phyloP scores from a whole-genome alignment of 2,888 invertebrate species.

The Spicauda simplicius region DNA sequence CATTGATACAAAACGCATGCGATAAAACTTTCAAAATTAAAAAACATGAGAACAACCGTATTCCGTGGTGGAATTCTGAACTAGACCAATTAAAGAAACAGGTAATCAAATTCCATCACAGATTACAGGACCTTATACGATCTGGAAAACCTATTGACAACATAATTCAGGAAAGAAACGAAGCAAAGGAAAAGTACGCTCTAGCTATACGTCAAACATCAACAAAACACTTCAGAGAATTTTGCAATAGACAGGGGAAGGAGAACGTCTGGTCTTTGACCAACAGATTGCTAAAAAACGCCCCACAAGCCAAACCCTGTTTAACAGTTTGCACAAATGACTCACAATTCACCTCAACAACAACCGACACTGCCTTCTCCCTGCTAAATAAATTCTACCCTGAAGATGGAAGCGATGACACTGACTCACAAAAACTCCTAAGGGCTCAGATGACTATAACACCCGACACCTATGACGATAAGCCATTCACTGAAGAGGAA shows the following conservation, averaged over 20 bases:
- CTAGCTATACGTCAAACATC: background rate
- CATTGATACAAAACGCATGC: background rate
- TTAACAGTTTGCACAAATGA: background rate
- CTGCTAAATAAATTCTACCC: background rate
- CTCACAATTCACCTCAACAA: background rate
- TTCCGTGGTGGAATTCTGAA: background rate
- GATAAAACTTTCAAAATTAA: background rate
- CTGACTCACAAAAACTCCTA: background rate
- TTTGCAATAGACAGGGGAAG: background rate
- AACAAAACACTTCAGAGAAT: background rate
- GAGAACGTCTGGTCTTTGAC: constrained; percentile 2
- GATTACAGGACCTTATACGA: background rate
- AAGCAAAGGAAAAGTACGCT: background rate
- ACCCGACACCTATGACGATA: background rate
- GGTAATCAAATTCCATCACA: constrained; percentile 2
- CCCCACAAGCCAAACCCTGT: background rate
- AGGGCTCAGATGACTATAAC: background rate
- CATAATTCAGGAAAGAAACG: background rate
- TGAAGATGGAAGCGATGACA: background rate
- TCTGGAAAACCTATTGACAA: background rate
- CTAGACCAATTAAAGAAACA: background rate
- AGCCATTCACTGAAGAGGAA: background rate
- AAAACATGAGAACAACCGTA: background rate
- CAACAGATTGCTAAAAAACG: background rate
- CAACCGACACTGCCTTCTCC: background rate